These are phyloP conservation scores for Hippocampus kuda DNA, from an alignment of 2,797 vertebrate genomes.

Conservation along the genomic window DNA sequence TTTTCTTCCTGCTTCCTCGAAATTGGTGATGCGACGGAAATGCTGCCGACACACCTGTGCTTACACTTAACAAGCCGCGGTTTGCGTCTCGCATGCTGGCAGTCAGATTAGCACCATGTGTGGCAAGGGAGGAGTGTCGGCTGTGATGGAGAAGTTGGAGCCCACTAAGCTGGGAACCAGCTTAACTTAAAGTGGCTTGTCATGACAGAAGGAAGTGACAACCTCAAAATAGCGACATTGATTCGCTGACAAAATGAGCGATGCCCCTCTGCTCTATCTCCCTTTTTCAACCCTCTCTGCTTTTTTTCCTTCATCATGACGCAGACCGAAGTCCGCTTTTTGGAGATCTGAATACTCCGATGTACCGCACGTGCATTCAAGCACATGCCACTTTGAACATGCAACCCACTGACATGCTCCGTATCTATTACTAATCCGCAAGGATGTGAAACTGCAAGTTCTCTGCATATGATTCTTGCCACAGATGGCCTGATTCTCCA, in stretches of 20 bases:
- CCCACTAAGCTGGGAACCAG: slow-evolving; percentile 61
- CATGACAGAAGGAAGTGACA: slow-evolving; percentile 70
- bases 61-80: slow-evolving; percentile 28
- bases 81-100: slow-evolving; percentile 34
- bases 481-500: slow-evolving; percentile 58
- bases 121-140: slow-evolving; percentile 16
- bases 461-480: slow-evolving; percentile 51
- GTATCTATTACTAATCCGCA: slow-evolving; percentile 27
- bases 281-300: not conserved
- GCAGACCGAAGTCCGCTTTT: not conserved
- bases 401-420: slow-evolving; percentile 27
- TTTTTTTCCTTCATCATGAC: not conserved
- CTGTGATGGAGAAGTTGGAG: slow-evolving; percentile 41
- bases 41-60: slow-evolving; percentile 31
- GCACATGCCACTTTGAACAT: slow-evolving; percentile 9
- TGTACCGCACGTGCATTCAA: no score
- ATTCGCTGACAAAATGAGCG: slow-evolving; percentile 46
- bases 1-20: slow-evolving; percentile 12
- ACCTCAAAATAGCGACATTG: slow-evolving; percentile 67
- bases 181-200: slow-evolving; percentile 68
- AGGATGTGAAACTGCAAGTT: slow-evolving; percentile 59
- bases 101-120: slow-evolving; percentile 56
- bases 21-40: not conserved
- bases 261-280: not conserved
- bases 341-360: not conserved